Base-by-base conservation (phyloP, 2,797 vertebrate genomes). In the Menidia menidia region DNA sequence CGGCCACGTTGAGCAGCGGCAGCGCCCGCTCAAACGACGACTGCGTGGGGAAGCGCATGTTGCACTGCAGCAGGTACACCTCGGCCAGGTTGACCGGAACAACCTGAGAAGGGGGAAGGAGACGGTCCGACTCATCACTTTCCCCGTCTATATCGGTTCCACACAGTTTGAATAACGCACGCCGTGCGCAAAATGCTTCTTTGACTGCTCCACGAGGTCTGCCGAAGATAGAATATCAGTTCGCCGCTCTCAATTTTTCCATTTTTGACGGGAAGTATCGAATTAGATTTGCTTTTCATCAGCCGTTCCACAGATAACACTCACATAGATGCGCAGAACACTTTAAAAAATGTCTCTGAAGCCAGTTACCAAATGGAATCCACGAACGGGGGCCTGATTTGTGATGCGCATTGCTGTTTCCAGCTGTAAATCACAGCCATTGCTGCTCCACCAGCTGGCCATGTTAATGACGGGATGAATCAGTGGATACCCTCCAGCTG, bases 41-140 rank as follows among this genome's bases (percentile, higher is more conserved):
- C 95, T 98, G 97, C 4, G 98, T 98, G 71, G 97, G 98, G 92
- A 99, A 99, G 85, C 97, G 97, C 97, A 99, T 98, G 94, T 99
- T 99, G 94, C 97, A 98, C 92, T 99, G 98, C 83, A 99, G 91
- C 82, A 99, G 94, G 89, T 99, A 99, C 8, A 98, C 98, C 87
- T 98, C 97, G 0, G 97, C 97, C 80, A 99, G 95, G 44, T 96
- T 99, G 68, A 99, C 98, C 15, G 97, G 97, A 47, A 98, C 97
- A 81, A 99, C 98, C 92, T 93, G 76, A 62, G 50, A 15, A 13
- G 15, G 44, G n/a, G 33, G 33, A 19, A 3, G 35, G 18, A 48
- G 35, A 35, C 30, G 30, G n/a, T 30, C 8, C 35, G 68, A 81
- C 60, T 61, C 8, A n/a, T 3, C 55, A 44, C 61, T 12, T 66